Conservation (phyloP, 2,888 invertebrate species). For the Tridacna crocea region DNA sequence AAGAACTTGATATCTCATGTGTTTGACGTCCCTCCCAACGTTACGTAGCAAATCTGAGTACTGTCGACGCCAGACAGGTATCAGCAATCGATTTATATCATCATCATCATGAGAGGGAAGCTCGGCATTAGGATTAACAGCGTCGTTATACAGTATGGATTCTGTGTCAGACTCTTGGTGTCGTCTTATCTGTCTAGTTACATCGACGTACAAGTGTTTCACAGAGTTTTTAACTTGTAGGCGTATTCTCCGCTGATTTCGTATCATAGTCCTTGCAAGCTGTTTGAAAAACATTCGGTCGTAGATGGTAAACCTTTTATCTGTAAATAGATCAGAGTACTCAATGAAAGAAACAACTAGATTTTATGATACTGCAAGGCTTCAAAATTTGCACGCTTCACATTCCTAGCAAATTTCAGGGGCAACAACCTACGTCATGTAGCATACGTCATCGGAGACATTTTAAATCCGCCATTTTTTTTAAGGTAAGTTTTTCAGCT, state of each 20-base stretch:
- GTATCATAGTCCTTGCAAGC: slow-evolving; percentile 42
- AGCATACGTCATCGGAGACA: too few relatives aligned
- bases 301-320: background rate
- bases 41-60: slow-evolving; percentile 25
- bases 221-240: slow-evolving; percentile 21
- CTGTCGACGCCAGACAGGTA: slow-evolving; percentile 41
- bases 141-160: slow-evolving; percentile 1
- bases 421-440: too few relatives aligned
- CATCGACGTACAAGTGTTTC: slow-evolving; percentile 25
- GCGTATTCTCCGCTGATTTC: slow-evolving; percentile 33
- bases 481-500: too few relatives aligned
- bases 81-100: slow-evolving; percentile 35
- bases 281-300: slow-evolving; percentile 37
- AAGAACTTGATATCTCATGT: slow-evolving; percentile 53
- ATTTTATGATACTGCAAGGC: too few relatives aligned
- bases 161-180: slow-evolving; percentile 26
- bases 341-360: too few relatives aligned
- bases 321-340: slow-evolving; percentile 11
- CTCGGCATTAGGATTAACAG: slow-evolving; percentile 12
- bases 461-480: too few relatives aligned
- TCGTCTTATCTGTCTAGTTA: slow-evolving; percentile 23
- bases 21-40: slow-evolving; percentile 30
- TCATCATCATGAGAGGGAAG: slow-evolving; percentile 40
- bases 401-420: too few relatives aligned
- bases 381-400: too few relatives aligned